phyloP scores from a whole-genome alignment of 2,797 vertebrate species.

The Sebastes oblongus region DNA sequence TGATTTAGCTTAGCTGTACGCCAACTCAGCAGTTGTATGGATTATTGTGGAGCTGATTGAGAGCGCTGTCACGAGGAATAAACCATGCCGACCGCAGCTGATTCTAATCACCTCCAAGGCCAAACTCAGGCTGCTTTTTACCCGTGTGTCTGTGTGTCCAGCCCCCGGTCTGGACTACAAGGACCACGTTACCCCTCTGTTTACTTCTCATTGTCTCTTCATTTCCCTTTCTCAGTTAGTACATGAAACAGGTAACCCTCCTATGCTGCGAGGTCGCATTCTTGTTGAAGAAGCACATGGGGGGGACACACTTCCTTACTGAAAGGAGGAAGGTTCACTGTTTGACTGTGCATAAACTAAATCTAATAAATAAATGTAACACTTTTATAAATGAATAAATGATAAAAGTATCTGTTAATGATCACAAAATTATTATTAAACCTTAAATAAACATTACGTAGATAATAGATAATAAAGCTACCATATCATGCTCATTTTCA shows the following conservation, averaged over 20 bases:
- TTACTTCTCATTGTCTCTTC: too few species aligned
- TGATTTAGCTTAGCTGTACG: constrained; percentile 40
- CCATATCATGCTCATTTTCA: too few species aligned
- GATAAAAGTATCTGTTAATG: too few species aligned
- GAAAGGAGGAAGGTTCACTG: too few species aligned
- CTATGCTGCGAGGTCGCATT: neutral
- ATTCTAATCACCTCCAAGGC: neutral
- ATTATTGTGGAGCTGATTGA: constrained; percentile 20
- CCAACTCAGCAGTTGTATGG: constrained; percentile 25
- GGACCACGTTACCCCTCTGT: neutral
- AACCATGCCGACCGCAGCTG: neutral
- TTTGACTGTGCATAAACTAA: neutral
- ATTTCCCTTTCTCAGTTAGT: neutral
- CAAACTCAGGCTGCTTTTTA: neutral
- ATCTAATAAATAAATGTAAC: neutral
- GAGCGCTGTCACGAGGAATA: constrained; percentile 12
- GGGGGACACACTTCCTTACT: neutral
- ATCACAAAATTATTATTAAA: too few species aligned
- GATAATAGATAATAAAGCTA: too few species aligned
- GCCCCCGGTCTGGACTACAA: neutral
- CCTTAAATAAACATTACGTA: too few species aligned
- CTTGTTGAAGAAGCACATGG: neutral
- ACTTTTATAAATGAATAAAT: too few species aligned
- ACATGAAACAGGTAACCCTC: too few species aligned
- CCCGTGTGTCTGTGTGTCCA: neutral